Evolutionary conservation across 2,888 invertebrate genomes (phyloP), one percentile per base, ranked within the genome.

Genomic region (Aspidapion aeneum): DNA sequence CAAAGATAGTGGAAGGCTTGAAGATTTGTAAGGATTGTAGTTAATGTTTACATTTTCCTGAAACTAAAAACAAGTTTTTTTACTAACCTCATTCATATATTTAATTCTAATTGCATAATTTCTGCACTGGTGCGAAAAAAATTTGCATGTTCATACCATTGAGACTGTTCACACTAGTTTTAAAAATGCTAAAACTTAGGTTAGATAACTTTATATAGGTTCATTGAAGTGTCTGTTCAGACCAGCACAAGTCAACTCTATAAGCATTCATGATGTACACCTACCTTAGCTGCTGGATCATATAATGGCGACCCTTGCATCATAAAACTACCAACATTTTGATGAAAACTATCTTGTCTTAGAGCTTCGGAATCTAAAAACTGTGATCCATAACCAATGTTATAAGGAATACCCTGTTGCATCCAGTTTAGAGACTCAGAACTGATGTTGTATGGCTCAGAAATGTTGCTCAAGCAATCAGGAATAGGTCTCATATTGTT

Each of bases 331-430:
- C 62, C 72, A 3, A 72, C 22, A 35, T 69, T 68, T 56, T 68
- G 71, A 5, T 56, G 56, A 56, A 56, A 56, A 20, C 18, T 7
- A 7, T 62, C 58, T 35, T 35, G 35, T 48, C 59, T 60, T 16
- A 50, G 54, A 52, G 58, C 16, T n/a, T 69, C 62, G 35, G 69
- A 62, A n/a, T 70, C 69, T 48, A 64, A 66, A 64, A 71, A 71
- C 63, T 71, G 71, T 21, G 72, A 59, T 19, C 70, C 71, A 67
- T 71, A 77, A 65, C 71, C 71, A n/a, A 72, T 68, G 12, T 35
- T 35, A 57, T 68, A 74, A 9, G 66, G 35, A 61, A 64, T 73
- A 12, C 70, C 63, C 19, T 73, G 66, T 62, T 71, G 73, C 21
- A 63, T 64, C 76, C 76, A 76, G 59, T 70, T 71, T 20, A 72